phyloP scores from a whole-genome alignment of 2,797 vertebrate species.

The Harpagifer antarcticus region DNA sequence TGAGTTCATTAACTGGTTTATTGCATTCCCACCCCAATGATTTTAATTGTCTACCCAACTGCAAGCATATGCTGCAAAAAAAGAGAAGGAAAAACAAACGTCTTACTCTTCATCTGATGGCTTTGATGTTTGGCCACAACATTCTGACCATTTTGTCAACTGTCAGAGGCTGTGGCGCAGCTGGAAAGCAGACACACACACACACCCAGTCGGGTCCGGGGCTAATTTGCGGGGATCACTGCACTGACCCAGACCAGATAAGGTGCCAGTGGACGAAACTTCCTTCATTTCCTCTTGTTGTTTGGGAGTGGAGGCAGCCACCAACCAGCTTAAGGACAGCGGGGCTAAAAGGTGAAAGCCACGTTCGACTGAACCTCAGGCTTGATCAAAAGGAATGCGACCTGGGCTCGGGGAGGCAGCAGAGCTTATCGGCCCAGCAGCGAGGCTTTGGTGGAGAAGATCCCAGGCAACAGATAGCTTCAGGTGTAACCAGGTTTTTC shows the following conservation, averaged over 20 bases:
- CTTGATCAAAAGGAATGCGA: constrained; percentile 84
- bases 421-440: constrained; percentile 70
- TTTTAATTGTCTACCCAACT: constrained; percentile 44
- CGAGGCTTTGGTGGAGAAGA: constrained; percentile 70
- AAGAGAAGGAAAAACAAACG: constrained; percentile 2
- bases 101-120: constrained; percentile 42
- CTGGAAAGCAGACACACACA: constrained; percentile 42
- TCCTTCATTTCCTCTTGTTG: constrained; percentile 86
- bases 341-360: constrained; percentile 83
- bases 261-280: constrained; percentile 82
- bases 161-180: constrained; percentile 48
- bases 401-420: constrained; percentile 69
- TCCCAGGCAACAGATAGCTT: constrained; percentile 66
- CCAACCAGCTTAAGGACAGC: constrained; percentile 74
- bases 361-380: constrained; percentile 79
- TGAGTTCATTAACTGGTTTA: constrained; percentile 33
- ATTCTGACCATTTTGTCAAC: constrained; percentile 62
- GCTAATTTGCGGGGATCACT: constrained; percentile 82
- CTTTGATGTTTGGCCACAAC: constrained; percentile 65
- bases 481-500: constrained; percentile 67
- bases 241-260: constrained; percentile 78
- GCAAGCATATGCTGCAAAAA: constrained; percentile 38
- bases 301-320: constrained; percentile 71
- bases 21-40: constrained; percentile 30
- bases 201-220: constrained; percentile 58